These are phyloP conservation scores for Pandemis cinnamomeana DNA, from an alignment of 2,888 invertebrate genomes.

Conservation along the genomic window DNA sequence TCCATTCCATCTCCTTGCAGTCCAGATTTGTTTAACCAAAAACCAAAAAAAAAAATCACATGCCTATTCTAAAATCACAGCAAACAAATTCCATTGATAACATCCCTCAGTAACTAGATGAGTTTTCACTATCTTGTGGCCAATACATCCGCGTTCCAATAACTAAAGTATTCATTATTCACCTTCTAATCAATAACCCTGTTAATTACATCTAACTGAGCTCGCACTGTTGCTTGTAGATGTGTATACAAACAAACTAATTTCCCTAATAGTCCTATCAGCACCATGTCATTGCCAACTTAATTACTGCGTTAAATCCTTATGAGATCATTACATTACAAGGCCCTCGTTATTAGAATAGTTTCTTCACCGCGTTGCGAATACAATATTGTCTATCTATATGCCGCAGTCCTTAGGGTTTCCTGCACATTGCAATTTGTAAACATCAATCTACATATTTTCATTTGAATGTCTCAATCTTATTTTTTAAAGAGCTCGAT, in stretches of 20 bases:
- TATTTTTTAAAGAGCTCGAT: too few relatives aligned
- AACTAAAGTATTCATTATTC: background rate
- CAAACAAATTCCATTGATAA: too few relatives aligned
- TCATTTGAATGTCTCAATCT: too few relatives aligned
- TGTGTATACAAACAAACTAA: slow-evolving; percentile 24
- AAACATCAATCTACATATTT: too few relatives aligned
- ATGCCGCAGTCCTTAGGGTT: too few relatives aligned
- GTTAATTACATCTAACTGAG: slow-evolving; percentile 24
- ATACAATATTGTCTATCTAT: background rate
- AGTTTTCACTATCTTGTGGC: background rate
- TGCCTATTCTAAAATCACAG: too few relatives aligned
- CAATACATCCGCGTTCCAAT: slow-evolving; percentile 5
- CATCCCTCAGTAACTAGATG: too few relatives aligned
- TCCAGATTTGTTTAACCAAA: too few relatives aligned
- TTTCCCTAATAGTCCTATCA: slow-evolving; percentile 37
- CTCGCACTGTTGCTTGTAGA: background rate
- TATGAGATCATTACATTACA: slow-evolving; percentile 44
- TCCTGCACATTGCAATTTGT: too few relatives aligned
- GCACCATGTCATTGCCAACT: slow-evolving; percentile 44
- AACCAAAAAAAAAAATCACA: too few relatives aligned
- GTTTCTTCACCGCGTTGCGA: slow-evolving; percentile 1
- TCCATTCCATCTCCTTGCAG: too few relatives aligned
- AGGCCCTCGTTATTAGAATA: slow-evolving; percentile 41
- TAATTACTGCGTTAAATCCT: slow-evolving; percentile 48
- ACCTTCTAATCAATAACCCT: slow-evolving; percentile 11